Percentiles rank a stretch among this genome's conserved stretches.
These are phyloP conservation scores for Scotopteryx bipunctaria DNA, from an alignment of 2,888 invertebrate genomes.

Conservation along the genomic window DNA sequence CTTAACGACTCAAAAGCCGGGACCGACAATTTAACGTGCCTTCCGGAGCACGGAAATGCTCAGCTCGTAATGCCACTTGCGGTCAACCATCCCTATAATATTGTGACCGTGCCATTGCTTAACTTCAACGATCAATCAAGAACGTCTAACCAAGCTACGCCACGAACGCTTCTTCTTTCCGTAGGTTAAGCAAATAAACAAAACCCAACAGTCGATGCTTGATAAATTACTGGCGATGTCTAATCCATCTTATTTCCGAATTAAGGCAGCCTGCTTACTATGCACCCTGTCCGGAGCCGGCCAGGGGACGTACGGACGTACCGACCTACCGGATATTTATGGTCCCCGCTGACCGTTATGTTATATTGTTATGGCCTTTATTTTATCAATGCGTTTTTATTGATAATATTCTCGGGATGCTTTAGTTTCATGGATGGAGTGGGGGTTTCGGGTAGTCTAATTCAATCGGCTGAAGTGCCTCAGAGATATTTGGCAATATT, in stretches of 20 bases:
- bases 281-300: constrained; percentile 46
- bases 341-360: constrained; percentile 40
- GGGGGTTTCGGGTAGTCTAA: constrained; percentile 10
- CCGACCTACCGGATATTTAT: constrained; percentile 42
- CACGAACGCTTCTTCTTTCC: background rate
- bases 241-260: constrained; percentile 49
- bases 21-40: no score
- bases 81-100: no score
- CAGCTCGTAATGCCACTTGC: no score
- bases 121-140: no score
- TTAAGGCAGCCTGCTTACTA: constrained; percentile 43
- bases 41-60: no score
- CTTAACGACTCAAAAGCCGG: no score
- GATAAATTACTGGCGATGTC: constrained; percentile 40
- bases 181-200: constrained; percentile 18
- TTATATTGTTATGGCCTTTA: constrained; percentile 50
- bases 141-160: no score
- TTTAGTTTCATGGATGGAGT: constrained; percentile 20
- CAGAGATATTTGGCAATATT: background rate
- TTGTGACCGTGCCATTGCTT: no score
- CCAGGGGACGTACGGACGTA: constrained; percentile 34
- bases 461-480: constrained; percentile 19
- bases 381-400: constrained; percentile 51
- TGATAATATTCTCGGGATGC: constrained; percentile 43
- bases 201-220: constrained; percentile 39